Evolutionary conservation across 2,113 vertebrate genomes (phyloP), one percentile per base, ranked within the genome.

Genomic region (Glaucidium brasilianum): DNA sequence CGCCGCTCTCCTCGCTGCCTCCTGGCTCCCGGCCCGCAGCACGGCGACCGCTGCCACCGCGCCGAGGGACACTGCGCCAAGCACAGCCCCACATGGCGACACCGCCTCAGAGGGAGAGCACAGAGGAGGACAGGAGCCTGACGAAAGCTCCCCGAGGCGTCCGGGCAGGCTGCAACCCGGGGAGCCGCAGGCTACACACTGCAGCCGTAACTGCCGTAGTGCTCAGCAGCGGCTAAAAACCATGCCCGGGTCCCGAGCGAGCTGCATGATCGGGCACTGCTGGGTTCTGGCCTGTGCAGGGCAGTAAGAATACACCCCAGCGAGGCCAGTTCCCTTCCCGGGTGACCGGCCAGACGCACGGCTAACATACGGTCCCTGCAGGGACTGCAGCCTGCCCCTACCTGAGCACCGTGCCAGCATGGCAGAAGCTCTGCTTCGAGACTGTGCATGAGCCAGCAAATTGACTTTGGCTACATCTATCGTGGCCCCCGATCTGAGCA

Each of bases 231-330:
- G 16, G 67, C 66, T 55, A 6, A 14, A 69, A 74, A 10, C 10
- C 55, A 3, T 2, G 10, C 25, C 17, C 2, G 1, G 10, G 15
- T 16, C 22, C 11, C 1, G 0, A 15, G 32, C 17, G 11, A 18
- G 20, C 58, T 3, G 58, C 52, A 5, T 2, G 1, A 73, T 34
- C 10, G 0, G 21, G 56, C 15, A 4, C 62, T 26, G 50, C 34
- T 3, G 10, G 10, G 12, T 67, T 41, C 50, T 34, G 17, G 12
- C 5, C 69, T 7, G 14, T 7, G 29, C 41, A 6, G 2, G 20
- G 69, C 34, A n/a, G 35, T 3, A 22, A 37, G 13, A n/a, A 59
- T 4, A 39, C 0, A 1, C 7, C 27, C 58, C 22, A 4, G 29
- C 27, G 32, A 60, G 17, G 25, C 41, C 45, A 39, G 35, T 15